Conservation (phyloP, 2,888 invertebrate species). For the Scrobipalpa atriplicella region DNA sequence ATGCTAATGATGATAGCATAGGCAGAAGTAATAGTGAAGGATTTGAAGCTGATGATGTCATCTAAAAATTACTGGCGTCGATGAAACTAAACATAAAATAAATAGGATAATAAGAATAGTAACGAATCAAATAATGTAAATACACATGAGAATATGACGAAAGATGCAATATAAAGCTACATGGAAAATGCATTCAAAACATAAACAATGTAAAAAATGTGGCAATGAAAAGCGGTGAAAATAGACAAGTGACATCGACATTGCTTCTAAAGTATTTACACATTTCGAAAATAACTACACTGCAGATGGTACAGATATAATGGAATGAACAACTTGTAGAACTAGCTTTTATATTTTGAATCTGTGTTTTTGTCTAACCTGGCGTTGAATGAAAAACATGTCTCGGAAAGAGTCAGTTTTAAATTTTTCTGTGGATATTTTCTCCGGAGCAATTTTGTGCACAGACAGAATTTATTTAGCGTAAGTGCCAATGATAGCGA, state of each 20-base stretch:
- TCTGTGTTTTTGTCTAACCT: not conserved
- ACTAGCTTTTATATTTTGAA: not conserved
- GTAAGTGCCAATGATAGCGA: slow-evolving; percentile 20
- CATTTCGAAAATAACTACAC: not conserved
- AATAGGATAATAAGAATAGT: not conserved
- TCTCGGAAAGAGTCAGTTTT: no score
- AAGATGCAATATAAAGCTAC: not conserved
- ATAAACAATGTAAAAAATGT: slow-evolving; percentile 22
- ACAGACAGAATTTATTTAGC: slow-evolving; percentile 9
- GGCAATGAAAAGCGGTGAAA: slow-evolving; percentile 17
- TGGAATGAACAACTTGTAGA: not conserved
- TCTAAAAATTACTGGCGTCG: not conserved
- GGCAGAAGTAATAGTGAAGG: not conserved
- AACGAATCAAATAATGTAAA: not conserved
- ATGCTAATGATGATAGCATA: not conserved
- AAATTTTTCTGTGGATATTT: not conserved
- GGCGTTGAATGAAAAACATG: slow-evolving; percentile 6
- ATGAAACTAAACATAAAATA: not conserved
- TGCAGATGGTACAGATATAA: not conserved
- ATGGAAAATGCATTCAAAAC: slow-evolving; percentile 12
- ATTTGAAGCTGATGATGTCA: not conserved
- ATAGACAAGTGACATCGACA: slow-evolving; percentile 21
- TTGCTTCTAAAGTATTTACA: slow-evolving; percentile 11
- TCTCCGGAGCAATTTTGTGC: not conserved
- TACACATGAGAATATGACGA: not conserved